These are phyloP conservation scores for Aegithalos caudatus DNA, from an alignment of 2,113 vertebrate genomes.

Conservation along the genomic window DNA sequence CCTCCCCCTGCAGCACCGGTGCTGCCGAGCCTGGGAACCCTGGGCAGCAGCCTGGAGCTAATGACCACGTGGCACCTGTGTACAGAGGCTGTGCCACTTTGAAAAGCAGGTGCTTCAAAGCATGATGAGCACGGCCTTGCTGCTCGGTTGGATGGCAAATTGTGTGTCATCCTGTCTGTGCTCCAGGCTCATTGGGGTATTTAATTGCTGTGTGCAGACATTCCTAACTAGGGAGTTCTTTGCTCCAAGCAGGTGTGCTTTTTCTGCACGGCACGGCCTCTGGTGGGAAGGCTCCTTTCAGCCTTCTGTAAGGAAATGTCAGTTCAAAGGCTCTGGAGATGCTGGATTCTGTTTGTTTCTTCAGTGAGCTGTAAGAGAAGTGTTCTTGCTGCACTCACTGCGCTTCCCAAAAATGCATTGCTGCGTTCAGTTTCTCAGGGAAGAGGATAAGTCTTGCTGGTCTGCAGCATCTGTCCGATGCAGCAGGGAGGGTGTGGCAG, in stretches of 20 bases:
- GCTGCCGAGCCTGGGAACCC: neutral
- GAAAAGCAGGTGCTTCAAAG: neutral
- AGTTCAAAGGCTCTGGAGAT: neutral
- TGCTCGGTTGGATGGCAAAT: neutral
- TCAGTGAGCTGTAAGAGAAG: neutral
- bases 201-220: neutral
- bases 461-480: neutral
- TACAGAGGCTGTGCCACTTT: neutral
- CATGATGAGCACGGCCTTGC: neutral
- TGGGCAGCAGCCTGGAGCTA: neutral
- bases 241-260: neutral
- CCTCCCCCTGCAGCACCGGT: neutral
- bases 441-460: neutral
- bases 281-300: neutral
- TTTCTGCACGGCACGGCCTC: rapidly evolving
- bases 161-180: neutral
- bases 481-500: neutral
- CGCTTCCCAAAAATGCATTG: neutral
- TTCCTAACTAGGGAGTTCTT: neutral
- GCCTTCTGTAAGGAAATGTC: neutral
- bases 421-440: neutral
- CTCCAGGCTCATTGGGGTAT: neutral
- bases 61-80: neutral
- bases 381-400: neutral
- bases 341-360: neutral